phyloP scores from a whole-genome alignment of 2,797 vertebrate genomes.

The Trachurus trachurus region DNA sequence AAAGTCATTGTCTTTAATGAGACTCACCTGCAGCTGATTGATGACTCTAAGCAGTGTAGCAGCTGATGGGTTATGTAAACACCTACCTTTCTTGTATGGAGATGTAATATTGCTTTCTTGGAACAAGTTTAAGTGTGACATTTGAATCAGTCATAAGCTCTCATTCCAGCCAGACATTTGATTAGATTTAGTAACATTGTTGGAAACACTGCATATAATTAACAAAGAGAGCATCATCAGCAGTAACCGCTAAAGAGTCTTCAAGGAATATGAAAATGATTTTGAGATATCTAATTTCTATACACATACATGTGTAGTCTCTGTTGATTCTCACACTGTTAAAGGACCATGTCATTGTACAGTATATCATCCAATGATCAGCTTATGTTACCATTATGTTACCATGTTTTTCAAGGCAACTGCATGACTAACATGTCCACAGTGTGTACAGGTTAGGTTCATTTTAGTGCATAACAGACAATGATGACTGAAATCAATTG shows the following conservation, averaged over 20 bases:
- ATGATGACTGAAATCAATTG: background rate
- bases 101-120: background rate
- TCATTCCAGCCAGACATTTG: background rate
- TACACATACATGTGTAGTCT: too few relatives aligned
- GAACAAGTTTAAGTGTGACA: background rate
- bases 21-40: conserved; percentile 47
- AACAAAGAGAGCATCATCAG: background rate
- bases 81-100: background rate
- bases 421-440: background rate
- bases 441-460: background rate
- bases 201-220: background rate
- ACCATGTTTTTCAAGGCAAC: background rate
- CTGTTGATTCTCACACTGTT: background rate
- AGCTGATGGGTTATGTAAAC: conserved; percentile 36
- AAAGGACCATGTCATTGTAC: background rate
- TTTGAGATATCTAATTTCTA: background rate
- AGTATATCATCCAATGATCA: background rate
- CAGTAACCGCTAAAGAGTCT: background rate
- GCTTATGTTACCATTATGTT: too few relatives aligned
- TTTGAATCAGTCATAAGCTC: background rate
- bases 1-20: conserved; percentile 36
- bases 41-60: conserved; percentile 11
- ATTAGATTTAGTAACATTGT: background rate
- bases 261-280: background rate
- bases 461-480: background rate